A percentile compares a stretch with the other conserved stretches of the same genome.
Evolutionary conservation across 64 coral and sea anemone species (phyloP).

Genomic region (Dendronephthya gigantea): DNA sequence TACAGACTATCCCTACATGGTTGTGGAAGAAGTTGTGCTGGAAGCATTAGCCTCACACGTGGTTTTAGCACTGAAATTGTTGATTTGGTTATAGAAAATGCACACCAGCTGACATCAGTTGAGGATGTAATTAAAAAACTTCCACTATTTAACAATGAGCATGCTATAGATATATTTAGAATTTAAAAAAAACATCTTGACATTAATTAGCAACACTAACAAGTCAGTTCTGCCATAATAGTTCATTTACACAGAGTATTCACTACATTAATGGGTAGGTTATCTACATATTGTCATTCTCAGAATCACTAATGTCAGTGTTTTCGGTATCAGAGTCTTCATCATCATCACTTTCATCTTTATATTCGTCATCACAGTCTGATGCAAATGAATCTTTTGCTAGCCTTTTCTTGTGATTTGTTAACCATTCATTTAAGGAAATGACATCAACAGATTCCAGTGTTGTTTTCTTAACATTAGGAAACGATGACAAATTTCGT

Average conservation of each 20-base stretch:
- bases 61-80: constrained; percentile 38
- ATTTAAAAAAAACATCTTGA: constrained; percentile 4
- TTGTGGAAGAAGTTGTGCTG: constrained; percentile 41
- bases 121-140: constrained; percentile 31
- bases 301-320: no score
- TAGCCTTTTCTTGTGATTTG: constrained; percentile 17
- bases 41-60: constrained; percentile 21
- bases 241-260: no score
- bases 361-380: background rate
- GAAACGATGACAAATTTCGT: constrained; percentile 10
- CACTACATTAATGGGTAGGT: no score
- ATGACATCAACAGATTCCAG: constrained; percentile 27
- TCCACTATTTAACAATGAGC: constrained; percentile 37
- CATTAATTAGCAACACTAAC: no score
- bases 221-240: no score
- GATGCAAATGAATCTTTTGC: background rate
- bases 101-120: constrained; percentile 28
- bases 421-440: constrained; percentile 2
- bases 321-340: no score
- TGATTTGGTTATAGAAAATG: constrained; percentile 22
- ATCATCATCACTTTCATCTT: no score
- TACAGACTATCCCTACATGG: constrained; percentile 15
- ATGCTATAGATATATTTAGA: constrained; percentile 32
- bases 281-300: no score
- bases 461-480: constrained; percentile 16